phyloP scores from a whole-genome alignment of 1,140 invertebrate genomes.

The Neotoxoptera formosana region DNA sequence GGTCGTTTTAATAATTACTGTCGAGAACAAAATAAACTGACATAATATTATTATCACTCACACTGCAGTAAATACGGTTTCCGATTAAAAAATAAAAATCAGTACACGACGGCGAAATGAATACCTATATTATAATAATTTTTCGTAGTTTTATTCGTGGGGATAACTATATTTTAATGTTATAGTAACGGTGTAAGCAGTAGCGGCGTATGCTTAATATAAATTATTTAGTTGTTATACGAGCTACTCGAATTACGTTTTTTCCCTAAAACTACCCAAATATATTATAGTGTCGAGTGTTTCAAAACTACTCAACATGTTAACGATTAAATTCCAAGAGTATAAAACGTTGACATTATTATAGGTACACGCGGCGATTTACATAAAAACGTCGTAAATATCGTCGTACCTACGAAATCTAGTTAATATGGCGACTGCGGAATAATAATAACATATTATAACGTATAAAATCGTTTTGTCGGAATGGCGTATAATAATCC shows the following conservation, averaged over 20 bases:
- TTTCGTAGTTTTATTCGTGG: not conserved
- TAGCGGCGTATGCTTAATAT: not conserved
- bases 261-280: no score
- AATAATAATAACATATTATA: not conserved
- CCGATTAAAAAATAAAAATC: not conserved
- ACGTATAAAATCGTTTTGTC: not conserved
- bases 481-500: not conserved
- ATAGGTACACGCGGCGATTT: not conserved
- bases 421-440: not conserved
- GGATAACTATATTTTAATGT: not conserved
- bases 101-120: no score
- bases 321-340: not conserved
- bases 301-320: not conserved
- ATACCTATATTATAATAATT: not conserved
- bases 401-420: not conserved
- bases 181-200: not conserved
- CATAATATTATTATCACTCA: no score
- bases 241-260: not conserved
- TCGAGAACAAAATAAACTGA: not conserved
- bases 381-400: not conserved
- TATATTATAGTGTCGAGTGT: not conserved
- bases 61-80: no score
- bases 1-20: not conserved
- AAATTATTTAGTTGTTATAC: not conserved
- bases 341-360: conserved; percentile 12